These are phyloP conservation scores for Motacilla tschutschensis DNA, from an alignment of 2,113 vertebrate species.

Conservation along the genomic window DNA sequence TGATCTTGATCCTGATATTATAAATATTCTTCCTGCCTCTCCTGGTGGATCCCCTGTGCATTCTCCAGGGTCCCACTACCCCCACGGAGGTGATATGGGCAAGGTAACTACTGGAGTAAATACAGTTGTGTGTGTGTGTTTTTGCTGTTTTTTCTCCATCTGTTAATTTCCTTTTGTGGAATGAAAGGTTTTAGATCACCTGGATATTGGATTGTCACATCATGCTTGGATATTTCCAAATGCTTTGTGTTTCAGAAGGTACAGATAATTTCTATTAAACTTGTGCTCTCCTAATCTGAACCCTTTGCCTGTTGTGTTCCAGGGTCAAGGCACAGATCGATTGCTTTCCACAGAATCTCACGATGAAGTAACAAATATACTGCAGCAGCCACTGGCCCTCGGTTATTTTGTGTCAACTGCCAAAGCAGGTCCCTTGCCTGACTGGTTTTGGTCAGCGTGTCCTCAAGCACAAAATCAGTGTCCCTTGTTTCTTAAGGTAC, in stretches of 20 bases:
- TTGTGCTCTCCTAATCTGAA: background rate
- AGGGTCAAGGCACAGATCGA: slow-evolving; percentile 94
- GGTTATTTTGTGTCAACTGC: slow-evolving; percentile 98
- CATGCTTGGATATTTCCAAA: background rate
- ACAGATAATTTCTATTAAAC: background rate
- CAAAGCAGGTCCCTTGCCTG: slow-evolving; percentile 96
- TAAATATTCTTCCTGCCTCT: slow-evolving; percentile 94
- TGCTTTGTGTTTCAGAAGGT: background rate
- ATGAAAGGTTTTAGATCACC: background rate
- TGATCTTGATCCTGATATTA: slow-evolving; percentile 94
- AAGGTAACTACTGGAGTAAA: slow-evolving; percentile 76
- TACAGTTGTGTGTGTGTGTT: too few species aligned
- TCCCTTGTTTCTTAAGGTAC: slow-evolving; percentile 90
- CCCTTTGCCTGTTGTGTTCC: background rate
- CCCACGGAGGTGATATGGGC: slow-evolving; percentile 89
- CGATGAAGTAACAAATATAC: slow-evolving; percentile 95
- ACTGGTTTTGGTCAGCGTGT: slow-evolving; percentile 99
- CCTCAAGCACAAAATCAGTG: slow-evolving; percentile 98
- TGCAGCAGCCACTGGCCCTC: slow-evolving; percentile 97
- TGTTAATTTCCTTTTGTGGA: background rate
- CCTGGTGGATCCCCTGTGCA: slow-evolving; percentile 91
- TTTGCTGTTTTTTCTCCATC: background rate
- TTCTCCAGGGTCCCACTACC: slow-evolving; percentile 94
- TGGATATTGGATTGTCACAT: background rate
- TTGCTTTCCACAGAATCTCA: slow-evolving; percentile 93